Base-by-base conservation (phyloP, 2,113 vertebrate species). In the Cyanocitta stelleri region DNA sequence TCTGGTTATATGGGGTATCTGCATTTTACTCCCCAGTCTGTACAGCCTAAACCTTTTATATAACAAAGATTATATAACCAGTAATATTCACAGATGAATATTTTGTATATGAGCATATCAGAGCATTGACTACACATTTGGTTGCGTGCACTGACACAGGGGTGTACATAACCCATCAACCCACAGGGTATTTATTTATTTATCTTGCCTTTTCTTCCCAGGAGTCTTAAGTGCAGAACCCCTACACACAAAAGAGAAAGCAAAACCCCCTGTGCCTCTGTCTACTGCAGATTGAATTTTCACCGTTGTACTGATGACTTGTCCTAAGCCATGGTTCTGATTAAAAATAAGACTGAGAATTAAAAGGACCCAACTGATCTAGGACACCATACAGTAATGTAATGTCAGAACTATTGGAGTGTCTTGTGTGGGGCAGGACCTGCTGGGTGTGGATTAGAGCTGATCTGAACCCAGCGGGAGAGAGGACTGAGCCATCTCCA, bases 41-140 rank as follows among this genome's bases (percentile, higher is more conserved):
- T 98, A 98, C 97, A 98, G 94, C 92, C 96, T 96, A 97, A 96
- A 97, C 54, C 33, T 97, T 96, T 97, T 97, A 96, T 97, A 96
- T 98, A 97, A 98, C 96, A 98, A 98, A 98, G 96, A 92, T 97
- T 98, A 97, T 82, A 98, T 98, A 98, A 95, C 90, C 91, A 97
- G 51, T 95, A 97, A 97, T 98, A 98, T 97, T 97, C 96, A 98
- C 97, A 98, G 94, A 93, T 96, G 84, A 96, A 51, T 96, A 93
- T 96, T 95, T 97, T 95, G 73, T 94, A n/a, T 85, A 89, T 85
- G 92, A 85, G 64, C 89, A 87, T 90, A 96, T 96, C 73, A 92
- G 82, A 92, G 78, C 82, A 89, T 35, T 91, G 94, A 94, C 85
- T 93, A 94, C 85, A 94, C 77, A 88, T 96, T 91, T 63, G 54